phyloP scores from a whole-genome alignment of 2,797 vertebrate genomes.

The Aldrovandia affinis region DNA sequence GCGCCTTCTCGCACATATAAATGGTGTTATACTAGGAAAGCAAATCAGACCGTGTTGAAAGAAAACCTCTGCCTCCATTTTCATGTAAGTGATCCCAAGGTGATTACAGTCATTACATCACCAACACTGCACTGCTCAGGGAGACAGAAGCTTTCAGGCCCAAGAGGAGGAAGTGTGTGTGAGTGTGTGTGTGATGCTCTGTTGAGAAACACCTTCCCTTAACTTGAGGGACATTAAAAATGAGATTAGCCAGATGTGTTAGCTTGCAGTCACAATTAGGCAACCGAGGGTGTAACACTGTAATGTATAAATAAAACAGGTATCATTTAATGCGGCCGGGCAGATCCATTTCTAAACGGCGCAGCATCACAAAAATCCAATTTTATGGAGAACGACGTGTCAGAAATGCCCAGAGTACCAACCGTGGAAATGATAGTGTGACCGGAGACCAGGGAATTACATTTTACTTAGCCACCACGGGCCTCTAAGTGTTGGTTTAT shows the following conservation, averaged over 20 bases:
- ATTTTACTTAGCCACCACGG: conserved; percentile 80
- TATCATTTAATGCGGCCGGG: conserved; percentile 23
- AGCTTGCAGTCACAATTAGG: conserved; percentile 35
- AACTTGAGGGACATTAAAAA: conserved; percentile 68
- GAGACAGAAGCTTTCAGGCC: conserved; percentile 71
- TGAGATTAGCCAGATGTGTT: conserved; percentile 78
- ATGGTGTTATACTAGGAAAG: conserved; percentile 48
- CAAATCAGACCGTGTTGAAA: conserved; percentile 51
- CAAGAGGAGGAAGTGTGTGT: conserved; percentile 48
- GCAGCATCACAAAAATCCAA: conserved; percentile 58
- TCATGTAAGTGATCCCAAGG: conserved; percentile 70
- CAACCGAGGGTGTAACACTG: conserved; percentile 23
- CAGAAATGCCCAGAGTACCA: conserved; percentile 76
- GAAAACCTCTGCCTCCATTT: conserved; percentile 70
- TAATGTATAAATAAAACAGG: conserved; percentile 2
- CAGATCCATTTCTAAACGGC: conserved; percentile 12
- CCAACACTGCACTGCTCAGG: conserved; percentile 51
- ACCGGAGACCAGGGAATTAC: conserved; percentile 76
- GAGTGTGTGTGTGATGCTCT: conserved; percentile 55
- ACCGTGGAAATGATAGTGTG: conserved; percentile 84
- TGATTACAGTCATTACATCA: conserved; percentile 67
- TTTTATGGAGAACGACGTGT: conserved; percentile 79
- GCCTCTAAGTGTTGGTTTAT: conserved; percentile 77
- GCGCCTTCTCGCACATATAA: conserved; percentile 36
- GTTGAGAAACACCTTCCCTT: conserved; percentile 71